A percentile compares a stretch with the other conserved stretches of the same genome.
phyloP scores from a whole-genome alignment of 2,888 invertebrate species.

The Caenorhabditis sp. region DNA sequence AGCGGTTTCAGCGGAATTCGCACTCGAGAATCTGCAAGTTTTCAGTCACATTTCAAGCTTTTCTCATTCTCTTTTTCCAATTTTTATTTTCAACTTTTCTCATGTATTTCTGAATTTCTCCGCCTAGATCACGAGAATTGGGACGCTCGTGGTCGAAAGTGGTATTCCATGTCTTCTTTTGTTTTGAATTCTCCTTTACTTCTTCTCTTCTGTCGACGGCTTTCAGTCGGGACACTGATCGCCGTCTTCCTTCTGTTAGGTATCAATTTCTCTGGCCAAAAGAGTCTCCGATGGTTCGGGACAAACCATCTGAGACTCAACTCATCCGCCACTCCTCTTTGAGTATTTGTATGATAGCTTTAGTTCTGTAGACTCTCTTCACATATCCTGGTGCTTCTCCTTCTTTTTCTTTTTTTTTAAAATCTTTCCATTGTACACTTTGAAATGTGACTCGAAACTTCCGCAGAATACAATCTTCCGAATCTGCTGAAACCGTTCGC shows the following conservation, averaged over 20 bases:
- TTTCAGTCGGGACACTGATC: conserved; percentile 53
- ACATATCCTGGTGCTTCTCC: conserved; percentile 41
- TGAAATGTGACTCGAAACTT: conserved; percentile 23
- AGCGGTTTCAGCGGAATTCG: conserved; percentile 14
- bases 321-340: background rate
- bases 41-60: conserved; percentile 40
- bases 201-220: conserved; percentile 3
- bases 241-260: conserved; percentile 31
- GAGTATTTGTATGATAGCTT: conserved; percentile 50
- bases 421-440: conserved; percentile 31
- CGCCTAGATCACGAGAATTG: conserved; percentile 47
- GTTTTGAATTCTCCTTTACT: conserved; percentile 8
- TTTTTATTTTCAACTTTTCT: conserved; percentile 4
- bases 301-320: conserved; percentile 22
- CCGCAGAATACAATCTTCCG: background rate
- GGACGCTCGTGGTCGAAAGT: conserved; percentile 51
- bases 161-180: too few species aligned
- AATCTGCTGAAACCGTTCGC: conserved; percentile 20
- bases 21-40: background rate
- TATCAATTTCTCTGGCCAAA: conserved; percentile 39
- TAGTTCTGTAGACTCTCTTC: conserved; percentile 44
- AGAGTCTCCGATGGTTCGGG: conserved; percentile 36
- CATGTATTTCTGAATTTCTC: conserved; percentile 2
- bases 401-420: background rate
- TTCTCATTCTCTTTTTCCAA: conserved; percentile 5